Percentiles rank a stretch among this genome's conserved stretches.
Evolutionary conservation across 2,797 vertebrate species (phyloP).

Genomic region (Tinamus major): DNA sequence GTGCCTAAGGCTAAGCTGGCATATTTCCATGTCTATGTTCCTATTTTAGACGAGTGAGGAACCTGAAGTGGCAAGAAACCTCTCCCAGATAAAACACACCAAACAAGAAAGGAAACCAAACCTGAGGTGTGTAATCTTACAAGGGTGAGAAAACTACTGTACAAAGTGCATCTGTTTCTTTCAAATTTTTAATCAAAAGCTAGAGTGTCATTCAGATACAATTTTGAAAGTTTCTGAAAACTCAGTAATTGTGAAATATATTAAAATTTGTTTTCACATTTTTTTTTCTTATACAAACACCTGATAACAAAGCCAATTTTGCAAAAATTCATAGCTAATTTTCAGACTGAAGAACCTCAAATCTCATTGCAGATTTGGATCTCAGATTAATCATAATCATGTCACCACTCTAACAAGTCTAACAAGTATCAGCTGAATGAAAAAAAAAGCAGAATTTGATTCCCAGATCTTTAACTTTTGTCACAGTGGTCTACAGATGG

Average conservation of each 20-base stretch:
- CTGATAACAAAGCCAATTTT: background rate
- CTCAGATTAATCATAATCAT: background rate
- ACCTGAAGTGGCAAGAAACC: rapidly evolving
- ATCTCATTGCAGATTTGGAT: background rate
- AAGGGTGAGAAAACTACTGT: background rate
- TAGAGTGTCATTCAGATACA: background rate
- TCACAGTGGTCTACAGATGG: background rate
- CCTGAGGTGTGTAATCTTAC: background rate
- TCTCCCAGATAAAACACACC: background rate
- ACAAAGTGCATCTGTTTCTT: background rate
- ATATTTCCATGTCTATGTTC: background rate
- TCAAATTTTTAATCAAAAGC: background rate
- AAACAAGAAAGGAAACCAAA: background rate
- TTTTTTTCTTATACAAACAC: background rate
- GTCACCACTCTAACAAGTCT: background rate
- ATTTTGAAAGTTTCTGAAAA: background rate
- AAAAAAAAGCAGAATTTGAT: background rate
- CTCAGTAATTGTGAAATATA: background rate
- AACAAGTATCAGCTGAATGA: background rate
- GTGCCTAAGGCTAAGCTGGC: background rate
- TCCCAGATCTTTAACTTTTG: background rate
- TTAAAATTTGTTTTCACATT: background rate
- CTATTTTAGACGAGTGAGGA: background rate
- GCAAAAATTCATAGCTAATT: background rate
- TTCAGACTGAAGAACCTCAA: background rate